Percentiles rank a stretch among this genome's conserved stretches.
Evolutionary conservation across 2,797 vertebrate species (phyloP).

Genomic region (Gila robusta): DNA sequence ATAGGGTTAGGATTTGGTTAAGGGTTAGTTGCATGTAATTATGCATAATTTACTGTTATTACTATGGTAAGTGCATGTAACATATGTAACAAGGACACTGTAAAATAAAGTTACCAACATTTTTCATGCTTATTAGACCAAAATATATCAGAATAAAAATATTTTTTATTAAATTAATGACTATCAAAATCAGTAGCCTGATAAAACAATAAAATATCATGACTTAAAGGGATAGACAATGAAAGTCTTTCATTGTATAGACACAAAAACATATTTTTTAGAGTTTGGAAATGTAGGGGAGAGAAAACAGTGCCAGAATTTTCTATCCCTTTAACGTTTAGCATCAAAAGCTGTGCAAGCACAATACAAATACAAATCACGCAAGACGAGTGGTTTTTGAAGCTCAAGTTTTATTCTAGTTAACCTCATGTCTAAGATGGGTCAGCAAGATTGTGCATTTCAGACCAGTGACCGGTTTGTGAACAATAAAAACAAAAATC

Average conservation of each 20-base stretch:
- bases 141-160: neutral
- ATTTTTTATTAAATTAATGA: neutral
- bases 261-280: neutral
- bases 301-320: neutral
- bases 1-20: no score
- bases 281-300: neutral
- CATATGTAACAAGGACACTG: no score
- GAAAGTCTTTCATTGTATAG: neutral
- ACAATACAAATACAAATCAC: conserved; percentile 43
- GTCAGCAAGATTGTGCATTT: conserved; percentile 84
- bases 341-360: neutral
- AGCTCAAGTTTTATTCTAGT: conserved; percentile 70
- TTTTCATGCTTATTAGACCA: neutral
- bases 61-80: no score
- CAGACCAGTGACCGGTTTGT: conserved; percentile 81
- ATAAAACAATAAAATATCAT: neutral
- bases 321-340: neutral
- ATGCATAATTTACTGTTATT: no score
- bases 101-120: no score
- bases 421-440: conserved; percentile 81
- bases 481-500: conserved; percentile 75
- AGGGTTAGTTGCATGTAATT: no score
- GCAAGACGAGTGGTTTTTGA: conserved; percentile 56
- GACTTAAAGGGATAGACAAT: neutral
- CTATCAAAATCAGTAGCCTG: neutral